Base-by-base conservation (phyloP, 2,797 vertebrate genomes). In the Peromyscus eremicus region DNA sequence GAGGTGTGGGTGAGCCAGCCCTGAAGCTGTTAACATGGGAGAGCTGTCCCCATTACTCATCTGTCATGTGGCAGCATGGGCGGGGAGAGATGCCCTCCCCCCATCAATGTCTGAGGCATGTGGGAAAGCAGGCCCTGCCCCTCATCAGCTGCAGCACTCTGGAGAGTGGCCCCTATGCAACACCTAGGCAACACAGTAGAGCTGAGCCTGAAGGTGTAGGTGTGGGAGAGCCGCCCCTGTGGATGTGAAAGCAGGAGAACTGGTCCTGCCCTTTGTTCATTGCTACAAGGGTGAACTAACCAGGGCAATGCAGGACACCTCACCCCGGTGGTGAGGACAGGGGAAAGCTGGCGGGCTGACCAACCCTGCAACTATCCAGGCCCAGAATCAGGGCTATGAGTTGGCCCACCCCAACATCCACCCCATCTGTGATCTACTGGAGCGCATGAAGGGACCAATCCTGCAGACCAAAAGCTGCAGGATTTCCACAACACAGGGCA, bases 141-240 rank as follows among this genome's bases (percentile, higher is more conserved):
- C 37, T 40, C 1, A 12, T 12, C 71, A 40, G 71, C 71, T 40
- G 37, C 37, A 73, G 71, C 1, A 5, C 9, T 10, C 0, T 0
- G n/a, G 70, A 73, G 70, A 73, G 21, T 23, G 9, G 9, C 4
- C 66, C 70, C 70, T 73, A 12, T 0, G 1, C n/a, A n/a, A 4
- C 10, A 9, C 70, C 70, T 37, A n/a, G 70, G 8, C 37, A 73
- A 5, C 37, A 73, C 37, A 40, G 71, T 40, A 40, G 71, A 73
- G 71, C 71, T 73, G 71, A 0, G 19, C 71, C 71, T 40, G 71
- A 73, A 73, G 37, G 21, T 40, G 70, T 11, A 73, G n/a, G n/a
- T 40, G 37, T 40, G 21, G 4, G 71, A 40, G 37, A 73, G 3
- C 21, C 3, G 1, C 40, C 37, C 10, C 70, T 40, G 70, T 23